Percentiles rank a stretch among this genome's conserved stretches.
Evolutionary conservation across 2,888 invertebrate species (phyloP).

Genomic region (Pheosia tremula): DNA sequence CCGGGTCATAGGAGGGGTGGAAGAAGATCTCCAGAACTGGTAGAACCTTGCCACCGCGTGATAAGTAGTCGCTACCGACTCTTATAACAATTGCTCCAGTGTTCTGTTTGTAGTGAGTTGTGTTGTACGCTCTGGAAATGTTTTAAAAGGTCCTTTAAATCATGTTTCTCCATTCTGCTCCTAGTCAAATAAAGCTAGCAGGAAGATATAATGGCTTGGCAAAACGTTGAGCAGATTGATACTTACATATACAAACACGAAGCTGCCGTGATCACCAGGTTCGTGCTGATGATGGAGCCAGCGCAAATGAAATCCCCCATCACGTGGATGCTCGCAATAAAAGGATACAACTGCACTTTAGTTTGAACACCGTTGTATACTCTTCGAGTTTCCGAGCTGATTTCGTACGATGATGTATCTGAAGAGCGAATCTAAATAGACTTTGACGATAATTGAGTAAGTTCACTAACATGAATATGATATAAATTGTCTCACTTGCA

Average conservation of each 20-base stretch:
- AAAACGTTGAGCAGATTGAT: not conserved
- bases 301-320: constrained; percentile 42
- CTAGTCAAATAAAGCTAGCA: too few species aligned
- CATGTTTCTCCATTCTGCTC: too few species aligned
- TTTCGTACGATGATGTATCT: constrained; percentile 11
- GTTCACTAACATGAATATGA: too few species aligned
- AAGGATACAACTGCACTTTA: constrained; percentile 40
- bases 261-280: constrained; percentile 53
- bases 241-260: constrained; percentile 54
- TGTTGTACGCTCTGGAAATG: constrained; percentile 40
- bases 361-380: constrained; percentile 37
- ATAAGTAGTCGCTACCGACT: constrained; percentile 46
- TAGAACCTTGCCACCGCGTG: constrained; percentile 38
- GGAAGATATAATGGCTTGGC: too few species aligned
- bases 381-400: constrained; percentile 30
- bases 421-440: constrained; percentile 10
- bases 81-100: constrained; percentile 39
- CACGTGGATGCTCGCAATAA: constrained; percentile 48
- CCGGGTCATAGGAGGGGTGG: constrained; percentile 47
- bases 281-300: constrained; percentile 48
- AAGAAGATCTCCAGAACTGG: constrained; percentile 38
- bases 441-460: too few species aligned
- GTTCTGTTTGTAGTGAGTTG: constrained; percentile 20
- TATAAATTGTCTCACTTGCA: too few species aligned
- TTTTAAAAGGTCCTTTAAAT: not conserved